Conservation (phyloP, 2,888 invertebrate species). For the Eulithis prunata region DNA sequence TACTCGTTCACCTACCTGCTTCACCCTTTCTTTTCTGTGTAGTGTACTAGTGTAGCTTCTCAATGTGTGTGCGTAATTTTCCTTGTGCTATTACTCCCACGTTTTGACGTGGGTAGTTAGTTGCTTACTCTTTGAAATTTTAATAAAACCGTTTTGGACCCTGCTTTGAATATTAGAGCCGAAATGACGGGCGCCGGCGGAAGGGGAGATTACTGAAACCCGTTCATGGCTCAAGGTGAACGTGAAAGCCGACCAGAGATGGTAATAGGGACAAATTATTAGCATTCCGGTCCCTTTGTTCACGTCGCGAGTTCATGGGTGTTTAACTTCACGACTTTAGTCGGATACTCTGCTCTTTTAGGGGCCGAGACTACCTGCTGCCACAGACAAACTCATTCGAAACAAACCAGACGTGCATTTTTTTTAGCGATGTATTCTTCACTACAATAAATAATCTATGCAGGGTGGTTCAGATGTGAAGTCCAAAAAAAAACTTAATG, state of each 20-base stretch:
- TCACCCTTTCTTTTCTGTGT: conserved; percentile 11
- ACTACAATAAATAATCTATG: no score
- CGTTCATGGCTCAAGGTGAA: conserved; percentile 76
- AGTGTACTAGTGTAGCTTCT: not conserved
- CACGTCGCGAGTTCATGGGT: conserved; percentile 71
- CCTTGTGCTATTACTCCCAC: conserved; percentile 6
- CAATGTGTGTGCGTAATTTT: conserved; percentile 11
- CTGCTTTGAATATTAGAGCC: conserved; percentile 46
- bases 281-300: conserved; percentile 76
- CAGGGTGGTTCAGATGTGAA: no score
- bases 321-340: conserved; percentile 54
- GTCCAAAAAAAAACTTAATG: no score
- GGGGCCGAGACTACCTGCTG: conserved; percentile 65
- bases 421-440: conserved; percentile 6
- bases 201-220: conserved; percentile 68
- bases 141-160: conserved; percentile 50
- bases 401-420: conserved; percentile 9
- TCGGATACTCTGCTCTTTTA: conserved; percentile 45
- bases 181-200: conserved; percentile 40
- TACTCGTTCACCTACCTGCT: not conserved
- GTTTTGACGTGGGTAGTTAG: conserved; percentile 39
- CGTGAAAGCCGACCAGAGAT: conserved; percentile 63
- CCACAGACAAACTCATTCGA: conserved; percentile 29
- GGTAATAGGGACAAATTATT: conserved; percentile 75
- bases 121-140: conserved; percentile 46